These are phyloP conservation scores for Hydropsyche tenuis DNA, from an alignment of 1,140 invertebrate species.

Conservation along the genomic window DNA sequence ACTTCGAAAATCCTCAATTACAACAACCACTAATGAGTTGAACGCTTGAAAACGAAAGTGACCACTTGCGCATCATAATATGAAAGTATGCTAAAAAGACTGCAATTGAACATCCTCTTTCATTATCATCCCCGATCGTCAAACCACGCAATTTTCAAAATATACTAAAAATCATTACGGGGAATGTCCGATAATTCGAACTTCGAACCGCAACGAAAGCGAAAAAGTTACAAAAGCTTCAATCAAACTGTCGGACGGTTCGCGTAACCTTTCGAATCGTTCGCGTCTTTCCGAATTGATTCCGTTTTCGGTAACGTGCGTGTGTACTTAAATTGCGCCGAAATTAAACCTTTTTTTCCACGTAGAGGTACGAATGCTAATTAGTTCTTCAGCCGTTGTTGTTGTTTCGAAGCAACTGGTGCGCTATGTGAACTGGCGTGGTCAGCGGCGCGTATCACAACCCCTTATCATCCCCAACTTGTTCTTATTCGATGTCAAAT, in stretches of 20 bases:
- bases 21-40: too few relatives aligned
- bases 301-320: background rate
- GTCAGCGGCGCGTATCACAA: constrained; percentile 31
- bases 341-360: too few relatives aligned
- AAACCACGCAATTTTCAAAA: too few relatives aligned
- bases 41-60: too few relatives aligned
- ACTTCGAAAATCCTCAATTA: too few relatives aligned
- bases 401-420: constrained; percentile 31
- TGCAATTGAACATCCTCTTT: too few relatives aligned
- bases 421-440: constrained; percentile 24
- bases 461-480: constrained; percentile 33
- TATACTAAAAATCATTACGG: too few relatives aligned
- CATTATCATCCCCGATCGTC: too few relatives aligned
- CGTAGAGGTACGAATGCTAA: background rate
- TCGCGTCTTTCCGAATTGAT: too few relatives aligned
- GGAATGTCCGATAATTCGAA: background rate
- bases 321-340: background rate
- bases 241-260: background rate
- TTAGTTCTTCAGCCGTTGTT: constrained; percentile 11
- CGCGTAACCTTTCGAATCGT: too few relatives aligned
- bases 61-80: too few relatives aligned
- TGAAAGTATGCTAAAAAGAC: too few relatives aligned
- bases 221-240: background rate
- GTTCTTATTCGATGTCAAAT: background rate
- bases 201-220: constrained; percentile 22